Conservation (phyloP, 1,140 invertebrate genomes). For the Pseudomyrmex concolor region DNA sequence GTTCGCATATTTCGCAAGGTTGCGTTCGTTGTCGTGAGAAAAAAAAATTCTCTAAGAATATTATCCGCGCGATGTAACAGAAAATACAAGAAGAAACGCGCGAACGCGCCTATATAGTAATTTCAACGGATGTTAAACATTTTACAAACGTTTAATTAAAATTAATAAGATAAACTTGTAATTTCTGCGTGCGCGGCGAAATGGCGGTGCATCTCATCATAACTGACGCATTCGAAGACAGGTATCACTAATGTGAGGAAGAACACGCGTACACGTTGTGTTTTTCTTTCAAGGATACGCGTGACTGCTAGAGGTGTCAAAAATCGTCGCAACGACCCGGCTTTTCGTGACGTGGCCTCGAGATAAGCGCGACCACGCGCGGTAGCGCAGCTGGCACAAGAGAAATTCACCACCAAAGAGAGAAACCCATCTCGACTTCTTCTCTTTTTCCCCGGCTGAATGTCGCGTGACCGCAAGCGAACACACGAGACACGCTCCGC, state of each 20-base stretch:
- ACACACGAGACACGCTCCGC: conserved; percentile 15
- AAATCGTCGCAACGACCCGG: conserved; percentile 21
- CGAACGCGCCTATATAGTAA: background rate
- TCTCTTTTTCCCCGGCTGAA: conserved; percentile 20
- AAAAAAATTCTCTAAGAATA: background rate
- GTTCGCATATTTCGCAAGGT: conserved; percentile 39
- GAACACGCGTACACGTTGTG: background rate
- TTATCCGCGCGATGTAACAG: background rate
- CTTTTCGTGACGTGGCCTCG: conserved; percentile 43
- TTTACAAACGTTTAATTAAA: background rate
- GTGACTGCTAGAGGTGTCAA: conserved; percentile 22
- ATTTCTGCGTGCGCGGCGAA: background rate
- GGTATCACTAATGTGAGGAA: background rate
- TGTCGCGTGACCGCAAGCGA: conserved; percentile 30
- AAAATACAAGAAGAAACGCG: background rate
- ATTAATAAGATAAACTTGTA: background rate
- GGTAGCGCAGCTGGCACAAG: conserved; percentile 16
- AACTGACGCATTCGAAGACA: background rate
- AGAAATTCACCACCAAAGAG: conserved; percentile 42
- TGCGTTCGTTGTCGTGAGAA: background rate
- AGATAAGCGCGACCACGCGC: conserved; percentile 19
- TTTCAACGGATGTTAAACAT: background rate
- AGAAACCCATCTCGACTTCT: conserved; percentile 38
- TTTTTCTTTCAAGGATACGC: background rate
- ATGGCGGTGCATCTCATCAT: background rate